Conservation (phyloP, 2,888 invertebrate species). For the Spilosoma lubricipeda region DNA sequence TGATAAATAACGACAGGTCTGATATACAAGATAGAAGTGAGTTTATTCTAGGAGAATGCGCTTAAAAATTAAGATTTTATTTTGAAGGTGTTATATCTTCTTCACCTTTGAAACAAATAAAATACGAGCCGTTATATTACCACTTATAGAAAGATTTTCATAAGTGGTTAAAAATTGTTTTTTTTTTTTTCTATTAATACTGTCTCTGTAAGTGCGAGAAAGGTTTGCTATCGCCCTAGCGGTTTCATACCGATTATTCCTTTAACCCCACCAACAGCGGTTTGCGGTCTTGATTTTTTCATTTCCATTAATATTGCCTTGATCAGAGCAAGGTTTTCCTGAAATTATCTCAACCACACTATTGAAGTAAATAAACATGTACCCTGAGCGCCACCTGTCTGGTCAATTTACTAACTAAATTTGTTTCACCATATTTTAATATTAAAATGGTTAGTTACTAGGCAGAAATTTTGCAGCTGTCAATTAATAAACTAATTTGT, state of each 20-base stretch:
- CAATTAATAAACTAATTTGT: too few species aligned
- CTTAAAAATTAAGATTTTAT: background rate
- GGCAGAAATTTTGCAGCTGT: too few species aligned
- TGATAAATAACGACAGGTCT: background rate
- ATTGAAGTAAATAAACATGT: background rate
- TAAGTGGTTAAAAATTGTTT: too few species aligned
- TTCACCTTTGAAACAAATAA: background rate
- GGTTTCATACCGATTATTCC: background rate
- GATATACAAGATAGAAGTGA: background rate
- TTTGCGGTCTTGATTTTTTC: background rate
- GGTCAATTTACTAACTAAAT: slow-evolving; percentile 17
- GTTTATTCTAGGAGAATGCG: background rate
- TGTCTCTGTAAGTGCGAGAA: background rate
- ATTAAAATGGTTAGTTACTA: slow-evolving; percentile 5
- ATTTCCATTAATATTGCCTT: background rate
- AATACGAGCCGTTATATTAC: too few species aligned
- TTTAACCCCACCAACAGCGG: background rate
- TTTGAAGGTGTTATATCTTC: too few species aligned
- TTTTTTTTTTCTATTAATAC: background rate
- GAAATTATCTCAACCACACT: background rate
- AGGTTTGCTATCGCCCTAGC: background rate
- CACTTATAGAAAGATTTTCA: too few species aligned
- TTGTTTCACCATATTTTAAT: slow-evolving; percentile 10
- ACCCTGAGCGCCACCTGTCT: slow-evolving; percentile 8
- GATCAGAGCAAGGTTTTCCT: background rate